Evolutionary conservation across 1,140 invertebrate species (phyloP).

Genomic region (Ceratitis capitata): DNA sequence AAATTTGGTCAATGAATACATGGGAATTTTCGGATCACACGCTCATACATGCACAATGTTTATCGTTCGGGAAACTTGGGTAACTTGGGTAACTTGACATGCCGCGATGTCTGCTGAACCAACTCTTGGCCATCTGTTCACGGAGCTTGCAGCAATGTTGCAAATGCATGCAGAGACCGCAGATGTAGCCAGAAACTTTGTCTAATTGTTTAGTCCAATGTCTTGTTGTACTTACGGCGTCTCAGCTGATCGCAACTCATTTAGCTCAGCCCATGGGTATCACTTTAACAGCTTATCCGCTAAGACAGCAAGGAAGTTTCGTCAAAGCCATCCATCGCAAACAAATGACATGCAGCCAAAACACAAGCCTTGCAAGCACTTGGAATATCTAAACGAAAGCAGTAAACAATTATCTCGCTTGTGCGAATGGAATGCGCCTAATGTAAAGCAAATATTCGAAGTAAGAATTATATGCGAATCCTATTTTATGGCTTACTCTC

Average conservation of each 20-base stretch:
- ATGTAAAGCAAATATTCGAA: too few relatives aligned
- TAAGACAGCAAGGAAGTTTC: constrained; percentile 3
- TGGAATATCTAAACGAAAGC: too few relatives aligned
- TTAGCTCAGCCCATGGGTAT: not conserved
- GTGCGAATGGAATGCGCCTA: too few relatives aligned
- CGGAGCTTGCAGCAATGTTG: not conserved
- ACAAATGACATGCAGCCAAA: constrained; percentile 17
- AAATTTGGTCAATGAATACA: constrained; percentile 13
- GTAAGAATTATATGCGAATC: too few relatives aligned
- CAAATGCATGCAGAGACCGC: not conserved
- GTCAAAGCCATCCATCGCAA: not conserved
- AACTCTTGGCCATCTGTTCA: not conserved
- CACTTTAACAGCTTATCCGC: not conserved
- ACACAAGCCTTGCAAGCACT: too few relatives aligned
- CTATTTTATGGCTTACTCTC: too few relatives aligned
- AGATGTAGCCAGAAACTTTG: not conserved
- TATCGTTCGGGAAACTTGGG: not conserved
- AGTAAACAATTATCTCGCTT: too few relatives aligned
- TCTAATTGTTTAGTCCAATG: not conserved
- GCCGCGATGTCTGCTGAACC: not conserved
- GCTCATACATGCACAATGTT: not conserved
- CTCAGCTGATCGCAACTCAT: not conserved
- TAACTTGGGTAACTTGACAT: not conserved
- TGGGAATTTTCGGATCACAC: not conserved
- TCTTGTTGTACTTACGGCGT: not conserved